Conservation (phyloP, 2,113 vertebrate genomes). For the Tetrao urogallus region DNA sequence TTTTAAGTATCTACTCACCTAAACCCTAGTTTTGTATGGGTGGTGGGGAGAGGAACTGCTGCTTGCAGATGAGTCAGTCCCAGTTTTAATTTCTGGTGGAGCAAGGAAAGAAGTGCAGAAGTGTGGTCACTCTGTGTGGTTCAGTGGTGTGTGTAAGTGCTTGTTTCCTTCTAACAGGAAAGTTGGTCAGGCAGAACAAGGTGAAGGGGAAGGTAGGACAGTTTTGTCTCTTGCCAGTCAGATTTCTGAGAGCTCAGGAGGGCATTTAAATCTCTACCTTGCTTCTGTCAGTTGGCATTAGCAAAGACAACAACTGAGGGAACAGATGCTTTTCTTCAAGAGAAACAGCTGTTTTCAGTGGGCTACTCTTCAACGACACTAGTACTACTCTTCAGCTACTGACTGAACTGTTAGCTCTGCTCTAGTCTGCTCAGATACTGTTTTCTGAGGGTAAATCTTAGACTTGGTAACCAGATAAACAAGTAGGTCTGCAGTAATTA, state of each 20-base stretch:
- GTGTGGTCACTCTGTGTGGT: background rate
- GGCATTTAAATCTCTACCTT: slow-evolving; percentile 13
- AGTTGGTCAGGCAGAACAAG: background rate
- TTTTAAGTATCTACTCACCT: fast-evolving
- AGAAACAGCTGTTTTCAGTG: slow-evolving; percentile 4
- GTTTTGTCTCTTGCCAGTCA: background rate
- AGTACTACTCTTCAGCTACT: background rate
- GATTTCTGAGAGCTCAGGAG: background rate
- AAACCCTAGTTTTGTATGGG: background rate
- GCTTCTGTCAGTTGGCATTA: background rate
- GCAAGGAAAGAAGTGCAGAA: background rate
- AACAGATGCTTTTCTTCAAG: slow-evolving; percentile 8
- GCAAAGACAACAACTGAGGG: background rate
- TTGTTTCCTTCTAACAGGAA: background rate
- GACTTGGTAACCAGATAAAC: background rate
- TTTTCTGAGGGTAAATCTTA: background rate
- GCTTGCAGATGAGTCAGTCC: background rate
- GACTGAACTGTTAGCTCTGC: background rate
- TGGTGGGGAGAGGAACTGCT: background rate
- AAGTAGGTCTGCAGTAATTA: background rate
- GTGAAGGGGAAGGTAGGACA: background rate
- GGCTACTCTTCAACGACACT: background rate
- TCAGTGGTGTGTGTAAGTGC: background rate
- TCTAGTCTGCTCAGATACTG: background rate
- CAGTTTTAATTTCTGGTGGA: background rate